Conservation (phyloP, 1,140 invertebrate species). For the Cherax quadricarinatus region DNA sequence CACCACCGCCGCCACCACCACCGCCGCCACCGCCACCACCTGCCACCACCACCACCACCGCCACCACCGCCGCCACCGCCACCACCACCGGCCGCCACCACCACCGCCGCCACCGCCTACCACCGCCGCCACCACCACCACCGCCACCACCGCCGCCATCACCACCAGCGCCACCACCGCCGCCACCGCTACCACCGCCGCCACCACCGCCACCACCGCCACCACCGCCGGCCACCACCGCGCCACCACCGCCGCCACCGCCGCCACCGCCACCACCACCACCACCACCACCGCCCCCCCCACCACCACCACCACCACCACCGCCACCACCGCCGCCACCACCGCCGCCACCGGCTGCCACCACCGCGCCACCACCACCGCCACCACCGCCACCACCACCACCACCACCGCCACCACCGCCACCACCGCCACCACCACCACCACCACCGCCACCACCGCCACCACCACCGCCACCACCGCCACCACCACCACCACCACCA, state of each 20-base stretch:
- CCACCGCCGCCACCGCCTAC: too few species aligned
- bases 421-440: conserved; percentile 1
- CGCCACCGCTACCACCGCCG: neutral
- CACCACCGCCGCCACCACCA: neutral
- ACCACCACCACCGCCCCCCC: too few species aligned
- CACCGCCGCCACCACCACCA: too few species aligned
- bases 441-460: neutral
- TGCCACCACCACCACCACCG: neutral
- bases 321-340: neutral
- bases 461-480: neutral
- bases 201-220: neutral
- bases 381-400: neutral
- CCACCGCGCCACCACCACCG: too few species aligned
- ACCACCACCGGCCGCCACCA: too few species aligned
- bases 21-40: neutral
- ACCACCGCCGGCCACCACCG: neutral
- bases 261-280: neutral
- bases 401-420: neutral
- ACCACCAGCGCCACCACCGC: too few species aligned
- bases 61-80: neutral
- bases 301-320: too few species aligned
- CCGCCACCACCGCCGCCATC: too few species aligned
- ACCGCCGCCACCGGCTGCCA: neutral
- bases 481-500: neutral
- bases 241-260: neutral